Base-by-base conservation (phyloP, 2,113 vertebrate species). In the Xenopus borealis region DNA sequence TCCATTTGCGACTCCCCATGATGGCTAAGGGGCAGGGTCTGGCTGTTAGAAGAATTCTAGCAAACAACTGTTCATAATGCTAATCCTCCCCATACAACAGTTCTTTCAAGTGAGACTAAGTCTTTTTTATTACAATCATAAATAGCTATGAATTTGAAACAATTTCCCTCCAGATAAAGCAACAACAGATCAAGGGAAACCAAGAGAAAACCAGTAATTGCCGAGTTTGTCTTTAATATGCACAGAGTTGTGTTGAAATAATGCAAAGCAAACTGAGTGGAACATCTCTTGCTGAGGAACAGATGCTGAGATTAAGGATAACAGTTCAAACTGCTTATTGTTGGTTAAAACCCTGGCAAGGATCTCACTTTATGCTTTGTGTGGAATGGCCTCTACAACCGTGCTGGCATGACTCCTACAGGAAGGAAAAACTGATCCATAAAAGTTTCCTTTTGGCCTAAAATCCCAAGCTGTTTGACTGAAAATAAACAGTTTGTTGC, bases 401-500 rank as follows among this genome's bases (percentile, higher is more conserved):
- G 62, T 75, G 61, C 74, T 69, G 78, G 76, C 30, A 5, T 0
- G 18, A 71, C 53, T 66, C 68, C 52, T 65, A 53, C 18, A 80
- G 68, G 69, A 80, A 59, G 10, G 78, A 30, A 71, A 81, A 82
- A 72, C 71, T 77, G 69, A 75, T 81, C 78, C 80, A 76, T 72
- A 81, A 50, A 55, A 55, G 55, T 78, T 81, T 85, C 83, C 78
- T 79, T 81, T 78, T 81, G 80, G 76, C 79, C 68, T 66, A 33
- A 75, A 81, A 71, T 46, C 40, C 69, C 81, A 69, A 75, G 40
- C 68, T 75, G 67, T 78, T 79, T 78, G 77, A 69, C 81, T 83
- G 80, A 66, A 79, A 83, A 80, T 80, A 76, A 81, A 79, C 72
- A 81, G 72, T 79, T 78, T 81, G 78, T 71, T 81, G 79, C 78